Conservation (phyloP, 2,113 vertebrate species). For the Onychostoma macrolepis region DNA sequence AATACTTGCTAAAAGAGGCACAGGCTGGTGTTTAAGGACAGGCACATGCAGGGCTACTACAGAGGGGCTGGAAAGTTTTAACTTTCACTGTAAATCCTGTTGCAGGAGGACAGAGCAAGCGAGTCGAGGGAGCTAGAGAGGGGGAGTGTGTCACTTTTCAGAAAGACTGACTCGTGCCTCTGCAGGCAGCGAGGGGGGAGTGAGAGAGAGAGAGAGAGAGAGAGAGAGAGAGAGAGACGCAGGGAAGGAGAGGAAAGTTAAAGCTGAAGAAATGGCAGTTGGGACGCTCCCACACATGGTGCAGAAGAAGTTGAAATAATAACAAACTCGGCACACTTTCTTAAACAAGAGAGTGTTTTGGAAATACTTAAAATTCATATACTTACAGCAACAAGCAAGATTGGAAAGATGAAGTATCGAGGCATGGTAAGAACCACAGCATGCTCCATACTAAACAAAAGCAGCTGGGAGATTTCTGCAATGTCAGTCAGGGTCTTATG, state of each 20-base stretch:
- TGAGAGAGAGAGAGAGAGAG: slow-evolving; percentile 17
- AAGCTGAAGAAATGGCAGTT: slow-evolving; percentile 52
- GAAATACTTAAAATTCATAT: slow-evolving; percentile 35
- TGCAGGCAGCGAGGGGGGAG: neutral
- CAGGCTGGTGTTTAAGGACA: neutral
- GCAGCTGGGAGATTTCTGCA: slow-evolving; percentile 33
- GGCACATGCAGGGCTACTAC: neutral
- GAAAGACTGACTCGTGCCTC: slow-evolving; percentile 47
- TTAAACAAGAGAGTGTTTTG: slow-evolving; percentile 29
- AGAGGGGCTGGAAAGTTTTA: slow-evolving; percentile 4
- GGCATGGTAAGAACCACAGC: slow-evolving; percentile 49
- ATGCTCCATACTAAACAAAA: slow-evolving; percentile 24
- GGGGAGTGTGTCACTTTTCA: slow-evolving; percentile 56
- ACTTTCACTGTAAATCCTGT: no score
- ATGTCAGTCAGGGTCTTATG: slow-evolving; percentile 15
- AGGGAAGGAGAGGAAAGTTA: slow-evolving; percentile 26
- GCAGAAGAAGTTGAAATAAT: slow-evolving; percentile 41
- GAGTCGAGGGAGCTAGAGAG: neutral
- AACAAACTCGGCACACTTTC: slow-evolving; percentile 26
- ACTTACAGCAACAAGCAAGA: neutral
- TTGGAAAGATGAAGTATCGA: slow-evolving; percentile 50
- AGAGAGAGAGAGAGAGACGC: slow-evolving; percentile 1
- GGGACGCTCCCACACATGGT: slow-evolving; percentile 34
- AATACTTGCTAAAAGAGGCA: neutral
- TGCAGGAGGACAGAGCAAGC: neutral